phyloP scores from a whole-genome alignment of 2,797 vertebrate species.

The Chaunax sp. region DNA sequence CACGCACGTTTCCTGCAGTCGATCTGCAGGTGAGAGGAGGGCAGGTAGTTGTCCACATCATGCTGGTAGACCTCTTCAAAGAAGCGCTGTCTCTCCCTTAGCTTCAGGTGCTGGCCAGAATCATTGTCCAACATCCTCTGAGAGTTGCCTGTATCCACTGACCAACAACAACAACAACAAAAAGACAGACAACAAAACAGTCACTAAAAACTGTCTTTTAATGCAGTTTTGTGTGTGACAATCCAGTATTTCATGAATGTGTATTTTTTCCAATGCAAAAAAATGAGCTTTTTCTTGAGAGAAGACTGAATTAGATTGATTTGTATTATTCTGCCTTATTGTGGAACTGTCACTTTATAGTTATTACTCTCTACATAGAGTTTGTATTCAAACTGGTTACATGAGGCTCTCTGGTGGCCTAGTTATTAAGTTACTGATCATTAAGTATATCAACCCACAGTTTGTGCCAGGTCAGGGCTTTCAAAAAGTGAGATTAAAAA shows the following conservation, averaged over 20 bases:
- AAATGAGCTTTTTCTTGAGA: too few relatives aligned
- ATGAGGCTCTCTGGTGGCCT: too few relatives aligned
- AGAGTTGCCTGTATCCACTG: conserved; percentile 85
- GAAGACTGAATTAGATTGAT: too few relatives aligned
- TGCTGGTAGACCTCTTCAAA: conserved; percentile 95
- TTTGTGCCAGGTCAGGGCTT: too few relatives aligned
- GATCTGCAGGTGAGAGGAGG: conserved; percentile 89
- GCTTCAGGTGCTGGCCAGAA: conserved; percentile 84
- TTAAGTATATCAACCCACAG: too few relatives aligned
- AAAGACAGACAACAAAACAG: neutral
- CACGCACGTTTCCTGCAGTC: conserved; percentile 90
- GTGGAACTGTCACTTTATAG: too few relatives aligned
- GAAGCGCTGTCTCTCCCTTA: conserved; percentile 90
- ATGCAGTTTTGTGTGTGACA: neutral
- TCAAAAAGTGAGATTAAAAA: too few relatives aligned
- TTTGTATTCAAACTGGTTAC: too few relatives aligned
- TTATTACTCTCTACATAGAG: too few relatives aligned
- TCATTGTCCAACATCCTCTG: conserved; percentile 81
- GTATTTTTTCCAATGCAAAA: neutral
- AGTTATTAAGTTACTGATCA: too few relatives aligned
- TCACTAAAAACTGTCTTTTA: neutral
- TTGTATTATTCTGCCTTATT: too few relatives aligned
- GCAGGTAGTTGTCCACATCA: conserved; percentile 90
- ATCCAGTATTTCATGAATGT: too few relatives aligned
- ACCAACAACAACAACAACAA: conserved; percentile 13